These are phyloP conservation scores for Lasioglossum malachurum DNA, from an alignment of 2,888 invertebrate genomes.

Conservation along the genomic window DNA sequence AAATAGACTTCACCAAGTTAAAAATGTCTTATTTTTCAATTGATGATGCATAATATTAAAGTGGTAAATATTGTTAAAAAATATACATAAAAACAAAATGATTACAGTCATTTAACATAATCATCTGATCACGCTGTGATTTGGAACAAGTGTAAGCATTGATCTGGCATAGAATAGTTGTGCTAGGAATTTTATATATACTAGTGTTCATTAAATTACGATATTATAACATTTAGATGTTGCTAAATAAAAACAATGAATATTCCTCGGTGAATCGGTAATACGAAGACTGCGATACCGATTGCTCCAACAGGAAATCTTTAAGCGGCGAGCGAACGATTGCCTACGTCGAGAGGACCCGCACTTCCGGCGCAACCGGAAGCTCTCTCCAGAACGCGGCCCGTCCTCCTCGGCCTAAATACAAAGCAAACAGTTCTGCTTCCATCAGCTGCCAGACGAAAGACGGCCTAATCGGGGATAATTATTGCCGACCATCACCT, in stretches of 20 bases:
- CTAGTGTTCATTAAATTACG: neutral
- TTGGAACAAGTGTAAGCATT: neutral
- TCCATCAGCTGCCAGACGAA: constrained; percentile 24
- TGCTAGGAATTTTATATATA: neutral
- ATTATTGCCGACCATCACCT: constrained; percentile 23
- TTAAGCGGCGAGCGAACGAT: neutral
- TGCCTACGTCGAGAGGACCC: constrained; percentile 25
- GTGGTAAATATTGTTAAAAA: neutral
- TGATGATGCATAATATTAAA: neutral
- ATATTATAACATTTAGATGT: neutral
- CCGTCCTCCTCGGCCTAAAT: constrained; percentile 17
- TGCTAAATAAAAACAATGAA: neutral
- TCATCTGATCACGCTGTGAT: too few species aligned
- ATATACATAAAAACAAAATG: neutral
- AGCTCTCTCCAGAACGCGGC: constrained; percentile 25
- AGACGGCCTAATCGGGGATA: constrained; percentile 37
- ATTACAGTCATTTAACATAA: neutral
- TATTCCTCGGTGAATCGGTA: neutral
- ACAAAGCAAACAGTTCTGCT: constrained; percentile 12
- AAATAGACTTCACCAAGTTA: neutral
- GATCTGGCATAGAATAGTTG: neutral
- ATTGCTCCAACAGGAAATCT: constrained; percentile 46
- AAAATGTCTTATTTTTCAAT: neutral
- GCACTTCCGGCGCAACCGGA: constrained; percentile 54
- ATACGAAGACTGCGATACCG: neutral